phyloP scores from a whole-genome alignment of 2,797 vertebrate genomes.

The Enteromius viviparus region DNA sequence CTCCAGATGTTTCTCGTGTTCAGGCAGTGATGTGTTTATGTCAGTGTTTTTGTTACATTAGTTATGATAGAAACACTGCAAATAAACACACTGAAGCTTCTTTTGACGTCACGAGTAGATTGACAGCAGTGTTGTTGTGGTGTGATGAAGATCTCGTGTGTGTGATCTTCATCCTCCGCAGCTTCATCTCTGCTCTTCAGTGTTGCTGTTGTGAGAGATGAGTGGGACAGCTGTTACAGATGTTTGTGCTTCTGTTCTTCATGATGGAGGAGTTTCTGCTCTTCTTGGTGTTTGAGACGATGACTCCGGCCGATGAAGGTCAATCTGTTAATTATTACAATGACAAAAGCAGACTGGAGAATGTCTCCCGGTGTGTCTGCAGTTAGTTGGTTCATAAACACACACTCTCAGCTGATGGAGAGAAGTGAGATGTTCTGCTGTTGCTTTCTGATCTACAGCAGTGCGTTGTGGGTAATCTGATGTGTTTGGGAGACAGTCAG shows the following conservation, averaged over 20 bases:
- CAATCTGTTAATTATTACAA: neutral
- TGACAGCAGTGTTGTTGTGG: neutral
- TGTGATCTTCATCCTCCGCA: neutral
- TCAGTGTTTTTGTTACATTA: neutral
- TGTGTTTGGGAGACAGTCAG: slow-evolving; percentile 5
- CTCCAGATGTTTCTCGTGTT: neutral
- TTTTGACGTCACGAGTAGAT: neutral
- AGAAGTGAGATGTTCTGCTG: neutral
- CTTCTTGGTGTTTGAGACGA: neutral
- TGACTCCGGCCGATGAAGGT: neutral
- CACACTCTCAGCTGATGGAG: neutral
- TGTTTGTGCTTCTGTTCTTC: neutral
- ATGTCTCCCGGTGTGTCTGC: neutral
- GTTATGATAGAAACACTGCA: neutral
- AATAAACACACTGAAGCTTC: neutral
- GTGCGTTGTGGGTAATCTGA: neutral
- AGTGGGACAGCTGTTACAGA: neutral
- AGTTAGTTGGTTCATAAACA: neutral
- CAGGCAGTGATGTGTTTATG: neutral
- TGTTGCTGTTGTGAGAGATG: neutral
- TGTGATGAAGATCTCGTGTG: neutral
- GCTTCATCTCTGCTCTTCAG: neutral
- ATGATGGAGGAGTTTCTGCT: neutral
- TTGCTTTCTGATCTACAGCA: neutral
- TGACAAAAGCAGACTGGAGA: neutral